These are phyloP conservation scores for Drosophila meridiana DNA, from an alignment of 2,888 invertebrate genomes.

Conservation along the genomic window DNA sequence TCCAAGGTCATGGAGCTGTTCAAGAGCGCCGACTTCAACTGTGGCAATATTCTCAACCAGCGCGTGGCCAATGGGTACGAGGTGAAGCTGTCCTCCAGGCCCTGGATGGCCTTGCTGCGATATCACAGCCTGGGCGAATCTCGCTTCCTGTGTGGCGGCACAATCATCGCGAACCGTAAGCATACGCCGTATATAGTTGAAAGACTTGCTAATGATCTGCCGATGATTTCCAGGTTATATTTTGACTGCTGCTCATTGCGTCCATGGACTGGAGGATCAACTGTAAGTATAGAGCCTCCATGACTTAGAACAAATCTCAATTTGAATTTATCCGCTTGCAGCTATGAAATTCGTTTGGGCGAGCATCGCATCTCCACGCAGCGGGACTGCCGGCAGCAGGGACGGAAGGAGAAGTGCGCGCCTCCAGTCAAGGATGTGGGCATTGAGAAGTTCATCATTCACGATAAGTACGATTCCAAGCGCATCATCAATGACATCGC, in stretches of 20 bases:
- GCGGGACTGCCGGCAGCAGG: conserved; percentile 65
- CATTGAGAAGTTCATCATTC: conserved; percentile 67
- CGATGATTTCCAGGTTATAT: conserved; percentile 60
- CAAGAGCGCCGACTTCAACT: conserved; percentile 47
- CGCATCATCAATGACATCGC: conserved; percentile 72
- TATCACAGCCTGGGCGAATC: conserved; percentile 52
- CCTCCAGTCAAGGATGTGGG: conserved; percentile 70
- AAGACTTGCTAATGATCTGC: not conserved
- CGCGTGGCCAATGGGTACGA: conserved; percentile 69
- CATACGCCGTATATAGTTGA: no score
- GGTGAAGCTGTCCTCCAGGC: conserved; percentile 70
- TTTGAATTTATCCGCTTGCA: conserved; percentile 13
- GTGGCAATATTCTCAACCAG: conserved; percentile 58
- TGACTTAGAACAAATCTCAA: not conserved
- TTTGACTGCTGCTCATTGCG: conserved; percentile 77
- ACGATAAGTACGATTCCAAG: conserved; percentile 59
- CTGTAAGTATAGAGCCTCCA: conserved; percentile 57
- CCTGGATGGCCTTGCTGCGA: conserved; percentile 76
- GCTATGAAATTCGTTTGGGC: conserved; percentile 72
- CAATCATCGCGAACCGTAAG: conserved; percentile 67
- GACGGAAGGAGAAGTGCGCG: conserved; percentile 68
- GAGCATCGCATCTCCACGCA: conserved; percentile 74
- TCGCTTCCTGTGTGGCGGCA: conserved; percentile 72
- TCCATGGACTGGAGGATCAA: conserved; percentile 47
- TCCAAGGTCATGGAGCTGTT: conserved; percentile 60